phyloP scores from a whole-genome alignment of 2,888 invertebrate species.

The Brenthis hecate region DNA sequence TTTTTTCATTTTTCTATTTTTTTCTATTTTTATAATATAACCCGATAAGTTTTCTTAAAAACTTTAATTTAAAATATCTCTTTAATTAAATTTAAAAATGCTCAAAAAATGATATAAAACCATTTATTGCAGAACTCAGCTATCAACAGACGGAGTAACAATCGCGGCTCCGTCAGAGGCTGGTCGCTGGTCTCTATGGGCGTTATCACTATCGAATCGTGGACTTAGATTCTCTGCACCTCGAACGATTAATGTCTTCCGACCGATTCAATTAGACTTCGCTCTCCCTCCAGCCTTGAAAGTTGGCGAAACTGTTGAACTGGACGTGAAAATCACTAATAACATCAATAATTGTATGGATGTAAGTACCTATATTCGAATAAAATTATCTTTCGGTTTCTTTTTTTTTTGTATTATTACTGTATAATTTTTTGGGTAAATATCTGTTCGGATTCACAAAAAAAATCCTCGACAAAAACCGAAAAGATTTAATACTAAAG shows the following conservation, averaged over 20 bases:
- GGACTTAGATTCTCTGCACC: constrained; percentile 82
- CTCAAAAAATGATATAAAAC: neutral
- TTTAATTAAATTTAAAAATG: neutral
- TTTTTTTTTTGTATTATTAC: neutral
- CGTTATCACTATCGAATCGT: constrained; percentile 79
- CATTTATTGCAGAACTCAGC: constrained; percentile 68
- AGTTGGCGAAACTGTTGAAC: constrained; percentile 85
- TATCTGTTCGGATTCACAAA: no score
- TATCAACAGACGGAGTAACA: constrained; percentile 82
- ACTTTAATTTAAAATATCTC: neutral
- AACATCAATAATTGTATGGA: constrained; percentile 87
- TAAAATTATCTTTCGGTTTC: neutral
- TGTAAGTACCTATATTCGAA: constrained; percentile 76
- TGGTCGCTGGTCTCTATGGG: constrained; percentile 86
- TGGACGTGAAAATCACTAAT: constrained; percentile 86
- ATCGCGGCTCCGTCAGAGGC: constrained; percentile 84
- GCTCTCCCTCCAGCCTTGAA: constrained; percentile 82
- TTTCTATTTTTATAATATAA: no score
- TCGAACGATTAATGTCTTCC: constrained; percentile 82
- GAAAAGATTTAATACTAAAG: no score
- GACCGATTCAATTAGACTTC: constrained; percentile 84
- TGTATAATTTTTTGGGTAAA: no score
- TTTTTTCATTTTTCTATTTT: neutral
- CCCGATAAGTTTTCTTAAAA: neutral
- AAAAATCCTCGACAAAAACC: no score